Conservation (phyloP, 1,140 invertebrate species). For the Drosophila virilis region DNA sequence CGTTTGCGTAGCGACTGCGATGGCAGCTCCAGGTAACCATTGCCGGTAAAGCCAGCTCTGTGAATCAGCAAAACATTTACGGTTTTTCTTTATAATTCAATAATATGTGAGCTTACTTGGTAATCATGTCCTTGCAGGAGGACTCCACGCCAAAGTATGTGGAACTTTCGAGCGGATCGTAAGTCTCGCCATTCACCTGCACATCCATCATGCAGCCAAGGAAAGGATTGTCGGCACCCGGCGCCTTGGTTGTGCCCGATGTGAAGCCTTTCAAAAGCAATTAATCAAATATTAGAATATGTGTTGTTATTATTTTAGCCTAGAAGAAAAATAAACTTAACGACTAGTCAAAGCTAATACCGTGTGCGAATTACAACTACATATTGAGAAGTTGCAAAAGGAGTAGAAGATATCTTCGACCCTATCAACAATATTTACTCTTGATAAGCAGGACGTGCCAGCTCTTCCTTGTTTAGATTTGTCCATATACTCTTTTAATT, state of each 20-base stretch:
- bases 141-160: constrained; percentile 91
- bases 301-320: no score
- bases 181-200: constrained; percentile 88
- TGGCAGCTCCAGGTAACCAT: constrained; percentile 91
- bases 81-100: background rate
- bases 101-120: constrained; percentile 85
- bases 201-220: constrained; percentile 93
- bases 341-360: no score
- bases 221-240: constrained; percentile 87
- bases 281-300: background rate
- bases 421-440: no score
- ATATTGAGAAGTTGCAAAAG: no score
- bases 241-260: constrained; percentile 76
- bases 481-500: background rate
- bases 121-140: constrained; percentile 87
- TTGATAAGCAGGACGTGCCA: no score
- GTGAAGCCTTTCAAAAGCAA: constrained; percentile 59
- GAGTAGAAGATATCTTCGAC: no score
- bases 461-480: no score
- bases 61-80: constrained; percentile 21
- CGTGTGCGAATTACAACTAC: no score
- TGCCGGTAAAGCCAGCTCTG: constrained; percentile 90
- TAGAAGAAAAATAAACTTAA: no score
- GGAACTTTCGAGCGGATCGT: constrained; percentile 86
- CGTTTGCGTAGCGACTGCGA: constrained; percentile 88